Conservation (phyloP, 2,797 vertebrate species). For the Chloroceryle amazona region DNA sequence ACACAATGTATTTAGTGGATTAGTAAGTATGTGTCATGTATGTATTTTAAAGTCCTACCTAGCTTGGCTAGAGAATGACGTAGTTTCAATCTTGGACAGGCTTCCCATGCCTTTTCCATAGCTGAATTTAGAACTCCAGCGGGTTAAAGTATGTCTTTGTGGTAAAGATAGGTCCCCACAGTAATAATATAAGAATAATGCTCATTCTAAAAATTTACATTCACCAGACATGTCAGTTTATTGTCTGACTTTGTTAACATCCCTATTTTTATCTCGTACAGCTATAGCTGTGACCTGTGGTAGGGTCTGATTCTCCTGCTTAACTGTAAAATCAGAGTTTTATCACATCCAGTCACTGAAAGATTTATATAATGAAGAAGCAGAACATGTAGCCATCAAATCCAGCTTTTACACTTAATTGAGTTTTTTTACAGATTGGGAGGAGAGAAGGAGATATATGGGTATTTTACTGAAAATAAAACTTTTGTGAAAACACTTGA, state of each 20-base stretch:
- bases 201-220: background rate
- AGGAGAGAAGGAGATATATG: background rate
- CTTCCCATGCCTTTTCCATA: background rate
- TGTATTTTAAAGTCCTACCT: constrained; percentile 3
- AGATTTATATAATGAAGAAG: background rate
- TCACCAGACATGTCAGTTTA: background rate
- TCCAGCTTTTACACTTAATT: background rate
- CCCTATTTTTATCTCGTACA: background rate
- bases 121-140: constrained; percentile 2
- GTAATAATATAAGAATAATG: background rate
- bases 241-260: background rate
- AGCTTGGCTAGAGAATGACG: constrained; percentile 37
- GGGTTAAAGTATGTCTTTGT: background rate
- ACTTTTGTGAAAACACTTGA: background rate
- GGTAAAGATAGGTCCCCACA: background rate
- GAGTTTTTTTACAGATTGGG: background rate
- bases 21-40: background rate
- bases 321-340: background rate
- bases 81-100: constrained; percentile 27
- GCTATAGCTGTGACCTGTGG: background rate
- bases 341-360: background rate
- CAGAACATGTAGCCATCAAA: background rate
- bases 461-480: background rate
- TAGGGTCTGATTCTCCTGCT: background rate
- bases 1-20: background rate